phyloP scores from a whole-genome alignment of 2,888 invertebrate species.

The Teleiodes luculella region DNA sequence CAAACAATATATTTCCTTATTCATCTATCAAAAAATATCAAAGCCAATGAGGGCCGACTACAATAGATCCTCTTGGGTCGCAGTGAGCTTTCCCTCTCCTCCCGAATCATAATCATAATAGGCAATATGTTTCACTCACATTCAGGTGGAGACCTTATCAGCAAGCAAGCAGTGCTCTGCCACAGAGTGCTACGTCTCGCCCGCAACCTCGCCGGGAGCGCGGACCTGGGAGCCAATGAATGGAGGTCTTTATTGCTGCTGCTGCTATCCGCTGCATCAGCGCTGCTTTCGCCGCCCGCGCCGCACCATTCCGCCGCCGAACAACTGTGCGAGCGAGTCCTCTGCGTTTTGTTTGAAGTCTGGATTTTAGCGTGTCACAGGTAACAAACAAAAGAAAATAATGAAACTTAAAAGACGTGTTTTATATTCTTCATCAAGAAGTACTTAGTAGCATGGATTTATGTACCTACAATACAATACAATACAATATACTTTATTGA shows the following conservation, averaged over 20 bases:
- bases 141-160: constrained; percentile 91
- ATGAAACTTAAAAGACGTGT: not conserved
- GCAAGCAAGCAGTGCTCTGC: constrained; percentile 95
- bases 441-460: no score
- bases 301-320: constrained; percentile 97
- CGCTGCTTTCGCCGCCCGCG: constrained; percentile 93
- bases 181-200: constrained; percentile 92
- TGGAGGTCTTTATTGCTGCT: constrained; percentile 95
- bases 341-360: constrained; percentile 95
- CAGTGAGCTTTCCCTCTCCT: no score
- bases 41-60: no score
- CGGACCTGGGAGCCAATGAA: constrained; percentile 86
- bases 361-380: constrained; percentile 80
- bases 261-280: constrained; percentile 90
- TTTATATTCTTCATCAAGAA: no score
- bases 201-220: constrained; percentile 80
- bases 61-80: no score
- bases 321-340: constrained; percentile 94
- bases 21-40: no score
- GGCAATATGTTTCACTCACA: no score
- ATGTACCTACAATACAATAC: no score
- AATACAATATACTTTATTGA: no score
- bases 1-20: no score
- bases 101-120: no score
- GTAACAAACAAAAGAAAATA: constrained; percentile 27